Percentiles rank a stretch among this genome's conserved stretches.
These are phyloP conservation scores for Bothrops alternatus DNA, from an alignment of 2,797 vertebrate species.

Conservation along the genomic window DNA sequence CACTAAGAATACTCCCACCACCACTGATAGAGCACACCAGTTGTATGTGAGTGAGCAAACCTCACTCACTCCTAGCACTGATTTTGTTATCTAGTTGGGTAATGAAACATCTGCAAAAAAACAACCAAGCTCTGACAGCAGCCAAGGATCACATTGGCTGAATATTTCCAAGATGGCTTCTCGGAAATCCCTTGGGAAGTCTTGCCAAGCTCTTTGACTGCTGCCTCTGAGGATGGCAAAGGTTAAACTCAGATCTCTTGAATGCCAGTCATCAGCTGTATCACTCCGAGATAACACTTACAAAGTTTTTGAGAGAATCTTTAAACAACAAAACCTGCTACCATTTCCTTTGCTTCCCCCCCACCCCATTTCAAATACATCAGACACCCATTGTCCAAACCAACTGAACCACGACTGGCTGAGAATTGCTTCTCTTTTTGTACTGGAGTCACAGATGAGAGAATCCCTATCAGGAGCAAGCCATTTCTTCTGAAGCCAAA, in stretches of 20 bases:
- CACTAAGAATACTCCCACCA: neutral
- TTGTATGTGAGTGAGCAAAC: neutral
- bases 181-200: neutral
- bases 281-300: neutral
- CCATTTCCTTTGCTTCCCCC: neutral
- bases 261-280: neutral
- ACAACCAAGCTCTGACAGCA: neutral
- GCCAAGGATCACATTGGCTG: neutral
- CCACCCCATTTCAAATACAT: neutral
- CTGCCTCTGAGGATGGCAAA: neutral
- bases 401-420: neutral
- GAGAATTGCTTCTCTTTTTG: neutral
- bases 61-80: neutral
- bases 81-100: neutral
- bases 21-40: neutral
- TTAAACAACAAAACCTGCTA: accelerated
- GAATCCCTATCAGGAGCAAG: neutral
- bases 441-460: slow-evolving; percentile 6
- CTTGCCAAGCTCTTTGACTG: neutral
- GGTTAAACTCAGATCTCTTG: neutral
- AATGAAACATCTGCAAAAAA: neutral
- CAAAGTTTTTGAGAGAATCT: neutral
- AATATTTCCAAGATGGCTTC: neutral
- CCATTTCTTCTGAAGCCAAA: neutral
- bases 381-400: neutral